A percentile compares a stretch with the other conserved stretches of the same genome.
Conservation (phyloP, 2,113 vertebrate genomes). For the Amblyornis subalaris region DNA sequence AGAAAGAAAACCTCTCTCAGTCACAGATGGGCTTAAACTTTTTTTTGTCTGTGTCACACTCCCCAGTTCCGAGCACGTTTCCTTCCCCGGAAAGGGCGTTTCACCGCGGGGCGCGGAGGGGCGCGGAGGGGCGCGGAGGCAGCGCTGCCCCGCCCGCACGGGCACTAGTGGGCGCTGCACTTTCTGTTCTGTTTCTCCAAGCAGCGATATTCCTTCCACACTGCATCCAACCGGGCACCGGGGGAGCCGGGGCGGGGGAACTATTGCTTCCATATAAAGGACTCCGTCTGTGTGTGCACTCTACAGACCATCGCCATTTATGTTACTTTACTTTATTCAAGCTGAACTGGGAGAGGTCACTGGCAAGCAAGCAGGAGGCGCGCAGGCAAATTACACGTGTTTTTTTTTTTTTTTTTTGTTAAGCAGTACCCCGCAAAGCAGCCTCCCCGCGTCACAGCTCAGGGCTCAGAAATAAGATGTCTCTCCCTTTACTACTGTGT, state of each 20-base stretch:
- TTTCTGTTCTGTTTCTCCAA: background rate
- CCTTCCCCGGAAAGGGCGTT: rapidly evolving
- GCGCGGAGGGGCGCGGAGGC: background rate
- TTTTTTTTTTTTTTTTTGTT: background rate
- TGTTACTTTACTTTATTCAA: conserved; percentile 37
- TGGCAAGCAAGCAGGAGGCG: conserved; percentile 50
- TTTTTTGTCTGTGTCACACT: rapidly evolving
- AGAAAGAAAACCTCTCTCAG: background rate
- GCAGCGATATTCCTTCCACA: background rate
- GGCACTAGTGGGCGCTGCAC: conserved; percentile 29
- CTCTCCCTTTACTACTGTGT: background rate
- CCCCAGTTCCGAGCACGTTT: background rate
- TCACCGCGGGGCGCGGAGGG: background rate
- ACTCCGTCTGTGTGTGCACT: background rate
- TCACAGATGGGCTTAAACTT: background rate
- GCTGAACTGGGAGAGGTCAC: conserved; percentile 59
- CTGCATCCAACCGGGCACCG: rapidly evolving
- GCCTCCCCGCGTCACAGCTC: conserved; percentile 42
- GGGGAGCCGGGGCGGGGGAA: background rate
- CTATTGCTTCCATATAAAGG: rapidly evolving
- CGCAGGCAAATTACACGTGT: conserved; percentile 46
- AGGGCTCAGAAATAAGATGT: conserved; percentile 14
- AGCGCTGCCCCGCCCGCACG: background rate
- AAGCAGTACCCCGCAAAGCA: conserved; percentile 43
- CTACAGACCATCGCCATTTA: background rate